Percentiles rank a stretch among this genome's conserved stretches.
These are phyloP conservation scores for Chirona hameri DNA, from an alignment of 2,888 invertebrate species.

Conservation along the genomic window DNA sequence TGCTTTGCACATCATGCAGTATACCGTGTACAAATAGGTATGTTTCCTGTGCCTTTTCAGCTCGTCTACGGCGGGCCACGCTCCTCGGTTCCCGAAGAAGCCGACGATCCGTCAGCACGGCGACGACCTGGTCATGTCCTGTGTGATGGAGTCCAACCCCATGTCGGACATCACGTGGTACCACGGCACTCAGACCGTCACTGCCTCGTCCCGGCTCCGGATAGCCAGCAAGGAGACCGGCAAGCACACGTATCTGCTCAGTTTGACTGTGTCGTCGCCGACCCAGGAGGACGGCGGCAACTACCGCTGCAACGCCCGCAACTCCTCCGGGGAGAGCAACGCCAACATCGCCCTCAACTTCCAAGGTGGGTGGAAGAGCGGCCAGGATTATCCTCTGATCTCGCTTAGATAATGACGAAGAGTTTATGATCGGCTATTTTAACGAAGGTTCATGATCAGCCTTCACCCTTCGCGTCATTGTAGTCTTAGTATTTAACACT, in stretches of 20 bases:
- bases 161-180: slow-evolving; percentile 94
- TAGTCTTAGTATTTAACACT: too few species aligned
- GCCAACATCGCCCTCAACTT: slow-evolving; percentile 99
- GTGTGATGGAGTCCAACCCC: slow-evolving; percentile 90
- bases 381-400: too few species aligned
- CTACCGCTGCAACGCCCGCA: slow-evolving; percentile 98
- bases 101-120: slow-evolving; percentile 93
- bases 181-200: slow-evolving; percentile 52
- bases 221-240: slow-evolving; percentile 47
- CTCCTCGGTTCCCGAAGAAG: slow-evolving; percentile 94
- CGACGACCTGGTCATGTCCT: slow-evolving; percentile 90
- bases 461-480: too few species aligned
- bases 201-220: background rate
- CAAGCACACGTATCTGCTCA: slow-evolving; percentile 86
- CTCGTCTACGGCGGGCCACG: slow-evolving; percentile 60
- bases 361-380: slow-evolving; percentile 68
- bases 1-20: too few species aligned
- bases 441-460: too few species aligned
- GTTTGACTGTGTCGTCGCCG: slow-evolving; percentile 91
- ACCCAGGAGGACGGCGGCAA: slow-evolving; percentile 95
- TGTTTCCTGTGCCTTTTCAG: background rate
- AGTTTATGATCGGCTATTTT: too few species aligned
- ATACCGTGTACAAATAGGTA: too few species aligned
- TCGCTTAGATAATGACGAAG: too few species aligned
- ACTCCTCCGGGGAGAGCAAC: slow-evolving; percentile 98